Evolutionary conservation across 2,797 vertebrate genomes (phyloP).

Genomic region (Schizothorax lantsangensis): DNA sequence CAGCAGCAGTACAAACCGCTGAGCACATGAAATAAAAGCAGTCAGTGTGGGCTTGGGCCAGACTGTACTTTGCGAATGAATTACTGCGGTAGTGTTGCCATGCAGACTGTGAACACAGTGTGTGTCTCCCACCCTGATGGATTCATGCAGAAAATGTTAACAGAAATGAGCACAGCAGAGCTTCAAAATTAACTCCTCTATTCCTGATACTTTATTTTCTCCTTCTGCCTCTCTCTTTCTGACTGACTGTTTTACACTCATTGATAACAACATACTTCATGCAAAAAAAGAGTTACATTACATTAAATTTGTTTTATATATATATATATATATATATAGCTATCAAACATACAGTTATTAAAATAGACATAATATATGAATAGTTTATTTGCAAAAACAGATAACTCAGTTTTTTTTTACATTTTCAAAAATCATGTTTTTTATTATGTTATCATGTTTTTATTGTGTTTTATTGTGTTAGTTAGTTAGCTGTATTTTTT

Average conservation of each 20-base stretch:
- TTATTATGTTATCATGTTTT: not conserved
- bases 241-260: not conserved
- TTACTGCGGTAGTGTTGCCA: slow-evolving; percentile 32
- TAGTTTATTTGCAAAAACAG: not conserved
- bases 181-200: not conserved
- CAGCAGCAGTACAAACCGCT: slow-evolving; percentile 31
- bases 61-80: slow-evolving; percentile 37
- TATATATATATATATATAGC: too few relatives aligned
- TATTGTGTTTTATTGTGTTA: not conserved
- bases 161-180: slow-evolving; percentile 38
- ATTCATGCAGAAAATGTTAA: slow-evolving; percentile 25
- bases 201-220: not conserved
- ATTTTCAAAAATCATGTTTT: not conserved
- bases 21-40: slow-evolving; percentile 35
- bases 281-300: not conserved
- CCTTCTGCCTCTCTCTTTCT: not conserved
- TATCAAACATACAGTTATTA: not conserved
- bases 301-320: not conserved
- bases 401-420: not conserved
- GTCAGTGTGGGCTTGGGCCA: slow-evolving; percentile 18
- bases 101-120: slow-evolving; percentile 24
- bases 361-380: not conserved
- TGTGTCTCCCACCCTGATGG: slow-evolving; percentile 13
- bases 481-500: not conserved
- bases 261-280: not conserved